phyloP scores from a whole-genome alignment of 2,888 invertebrate species.

The Idaea dimidiata region DNA sequence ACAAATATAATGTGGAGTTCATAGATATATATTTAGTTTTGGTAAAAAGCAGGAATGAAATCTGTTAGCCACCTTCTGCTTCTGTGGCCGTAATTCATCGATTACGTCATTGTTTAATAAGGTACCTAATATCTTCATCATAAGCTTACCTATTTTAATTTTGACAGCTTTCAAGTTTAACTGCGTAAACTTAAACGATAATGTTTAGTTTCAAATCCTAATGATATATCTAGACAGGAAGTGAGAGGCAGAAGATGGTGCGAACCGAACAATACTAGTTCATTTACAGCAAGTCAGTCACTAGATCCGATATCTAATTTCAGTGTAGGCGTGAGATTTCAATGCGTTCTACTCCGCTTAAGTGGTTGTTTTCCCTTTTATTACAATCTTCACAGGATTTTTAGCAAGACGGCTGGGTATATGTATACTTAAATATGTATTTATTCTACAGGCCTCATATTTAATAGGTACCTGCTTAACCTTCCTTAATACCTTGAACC shows the following conservation, averaged over 20 bases:
- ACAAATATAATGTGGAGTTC: too few species aligned
- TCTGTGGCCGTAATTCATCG: too few species aligned
- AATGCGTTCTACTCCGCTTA: background rate
- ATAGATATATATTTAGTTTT: too few species aligned
- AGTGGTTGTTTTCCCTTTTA: background rate
- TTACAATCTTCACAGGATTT: background rate
- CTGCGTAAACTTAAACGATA: conserved; percentile 10
- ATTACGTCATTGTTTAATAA: too few species aligned
- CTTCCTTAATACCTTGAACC: too few species aligned
- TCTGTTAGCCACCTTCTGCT: too few species aligned
- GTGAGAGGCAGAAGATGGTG: conserved; percentile 61
- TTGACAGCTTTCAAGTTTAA: conserved; percentile 12
- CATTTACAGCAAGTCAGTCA: conserved; percentile 21
- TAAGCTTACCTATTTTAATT: background rate
- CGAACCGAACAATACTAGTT: conserved; percentile 50
- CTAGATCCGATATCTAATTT: conserved; percentile 14
- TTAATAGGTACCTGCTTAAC: too few species aligned
- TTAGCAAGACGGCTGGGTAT: background rate
- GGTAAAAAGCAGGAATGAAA: too few species aligned
- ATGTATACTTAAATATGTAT: too few species aligned
- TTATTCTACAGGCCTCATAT: too few species aligned
- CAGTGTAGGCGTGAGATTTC: conserved; percentile 9
- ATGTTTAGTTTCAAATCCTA: conserved; percentile 38
- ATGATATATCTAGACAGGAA: conserved; percentile 53
- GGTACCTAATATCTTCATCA: too few species aligned